phyloP scores from a whole-genome alignment of 2,113 vertebrate species.

The Piprites chloris region DNA sequence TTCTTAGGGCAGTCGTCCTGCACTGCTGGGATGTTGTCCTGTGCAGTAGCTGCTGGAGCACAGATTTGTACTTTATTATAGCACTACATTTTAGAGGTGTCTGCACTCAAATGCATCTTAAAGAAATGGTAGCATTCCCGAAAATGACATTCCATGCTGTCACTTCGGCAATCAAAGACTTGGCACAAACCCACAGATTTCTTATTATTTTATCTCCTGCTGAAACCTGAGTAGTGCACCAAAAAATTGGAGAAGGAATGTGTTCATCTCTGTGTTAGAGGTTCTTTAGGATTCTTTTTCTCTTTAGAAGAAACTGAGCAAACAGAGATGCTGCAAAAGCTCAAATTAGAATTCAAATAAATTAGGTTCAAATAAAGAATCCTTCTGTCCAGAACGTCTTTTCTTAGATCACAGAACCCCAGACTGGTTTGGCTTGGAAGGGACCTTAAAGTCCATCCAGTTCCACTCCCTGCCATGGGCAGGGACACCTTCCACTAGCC shows the following conservation, averaged over 20 bases:
- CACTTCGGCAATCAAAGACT: no score
- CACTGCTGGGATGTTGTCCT: neutral
- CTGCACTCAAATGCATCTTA: neutral
- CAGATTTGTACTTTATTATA: neutral
- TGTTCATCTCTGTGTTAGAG: neutral
- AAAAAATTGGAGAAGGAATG: neutral
- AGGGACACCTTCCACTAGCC: no score
- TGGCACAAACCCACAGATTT: neutral
- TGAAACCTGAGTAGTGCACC: neutral
- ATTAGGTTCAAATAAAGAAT: no score
- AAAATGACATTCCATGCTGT: neutral
- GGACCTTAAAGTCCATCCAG: no score
- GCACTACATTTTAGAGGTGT: neutral
- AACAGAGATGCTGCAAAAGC: neutral
- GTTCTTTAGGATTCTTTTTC: neutral
- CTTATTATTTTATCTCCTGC: neutral
- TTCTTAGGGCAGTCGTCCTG: neutral
- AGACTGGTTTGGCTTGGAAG: no score
- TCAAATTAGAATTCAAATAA: neutral
- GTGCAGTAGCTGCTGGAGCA: neutral
- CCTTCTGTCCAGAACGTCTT: neutral
- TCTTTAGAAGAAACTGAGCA: neutral
- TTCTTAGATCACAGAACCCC: neutral
- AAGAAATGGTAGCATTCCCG: neutral
- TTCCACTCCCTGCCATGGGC: no score